A percentile compares a stretch with the other conserved stretches of the same genome.
Evolutionary conservation across 2,888 invertebrate genomes (phyloP).

Genomic region (Diloba caeruleocephala): DNA sequence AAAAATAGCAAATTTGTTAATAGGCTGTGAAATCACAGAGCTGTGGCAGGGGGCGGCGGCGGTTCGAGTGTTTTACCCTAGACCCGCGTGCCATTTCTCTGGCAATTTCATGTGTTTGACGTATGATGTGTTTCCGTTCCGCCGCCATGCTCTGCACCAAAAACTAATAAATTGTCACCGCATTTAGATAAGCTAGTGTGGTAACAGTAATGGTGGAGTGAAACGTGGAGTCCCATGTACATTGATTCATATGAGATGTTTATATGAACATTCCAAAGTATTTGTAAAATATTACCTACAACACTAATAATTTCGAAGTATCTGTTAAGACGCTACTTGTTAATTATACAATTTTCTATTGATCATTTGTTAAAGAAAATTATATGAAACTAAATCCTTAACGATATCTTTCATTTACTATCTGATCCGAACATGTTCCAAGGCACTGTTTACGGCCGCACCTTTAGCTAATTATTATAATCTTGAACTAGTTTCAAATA

Average conservation of each 20-base stretch:
- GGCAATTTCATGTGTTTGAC: constrained; percentile 64
- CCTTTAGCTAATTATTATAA: constrained; percentile 77
- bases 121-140: constrained; percentile 47
- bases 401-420: constrained; percentile 71
- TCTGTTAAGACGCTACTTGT: constrained; percentile 89
- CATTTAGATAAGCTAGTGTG: constrained; percentile 43
- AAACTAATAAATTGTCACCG: constrained; percentile 48
- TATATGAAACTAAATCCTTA: constrained; percentile 89
- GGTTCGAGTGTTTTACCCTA: constrained; percentile 70
- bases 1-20: constrained; percentile 83
- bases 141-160: constrained; percentile 43
- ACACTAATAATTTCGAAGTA: constrained; percentile 88
- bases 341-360: constrained; percentile 90
- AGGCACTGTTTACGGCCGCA: constrained; percentile 54
- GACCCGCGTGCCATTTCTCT: constrained; percentile 62
- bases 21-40: constrained; percentile 68
- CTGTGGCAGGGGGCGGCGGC: constrained; percentile 38
- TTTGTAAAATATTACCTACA: constrained; percentile 89
- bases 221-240: constrained; percentile 64
- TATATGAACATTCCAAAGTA: constrained; percentile 89
- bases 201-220: constrained; percentile 48
- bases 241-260: constrained; percentile 85
- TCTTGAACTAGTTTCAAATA: constrained; percentile 82
- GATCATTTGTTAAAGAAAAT: constrained; percentile 90
- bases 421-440: constrained; percentile 9